phyloP scores from a whole-genome alignment of 2,113 vertebrate species.

The Zosterops pallidus region DNA sequence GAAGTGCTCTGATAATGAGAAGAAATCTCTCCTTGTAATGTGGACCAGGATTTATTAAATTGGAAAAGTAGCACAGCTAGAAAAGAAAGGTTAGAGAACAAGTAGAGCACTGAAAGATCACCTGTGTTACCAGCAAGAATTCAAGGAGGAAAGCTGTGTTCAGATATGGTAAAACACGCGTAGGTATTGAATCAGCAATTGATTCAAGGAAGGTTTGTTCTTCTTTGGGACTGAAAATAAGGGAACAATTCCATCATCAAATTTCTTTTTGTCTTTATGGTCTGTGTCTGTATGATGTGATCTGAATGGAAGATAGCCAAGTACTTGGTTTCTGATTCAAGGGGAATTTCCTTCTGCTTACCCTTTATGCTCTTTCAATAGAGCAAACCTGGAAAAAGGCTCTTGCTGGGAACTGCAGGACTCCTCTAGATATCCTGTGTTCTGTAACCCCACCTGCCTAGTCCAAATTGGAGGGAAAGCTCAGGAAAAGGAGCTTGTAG shows the following conservation, averaged over 20 bases:
- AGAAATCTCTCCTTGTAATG: background rate
- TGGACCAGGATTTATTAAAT: background rate
- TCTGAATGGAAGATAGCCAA: background rate
- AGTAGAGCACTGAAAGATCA: background rate
- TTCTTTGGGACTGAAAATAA: background rate
- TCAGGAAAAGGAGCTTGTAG: background rate
- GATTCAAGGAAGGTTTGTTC: background rate
- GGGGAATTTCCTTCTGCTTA: background rate
- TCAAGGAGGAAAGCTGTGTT: background rate
- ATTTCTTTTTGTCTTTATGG: too few species aligned
- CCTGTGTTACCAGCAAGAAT: background rate
- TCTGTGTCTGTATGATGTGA: background rate
- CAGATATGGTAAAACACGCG: background rate
- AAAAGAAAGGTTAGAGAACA: background rate
- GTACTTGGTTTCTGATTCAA: background rate
- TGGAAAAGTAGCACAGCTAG: background rate
- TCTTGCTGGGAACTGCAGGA: background rate
- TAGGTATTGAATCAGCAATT: background rate
- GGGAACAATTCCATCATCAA: background rate
- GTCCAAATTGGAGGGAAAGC: background rate
- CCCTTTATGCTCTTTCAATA: rapidly evolving
- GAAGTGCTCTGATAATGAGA: background rate
- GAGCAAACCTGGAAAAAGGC: background rate
- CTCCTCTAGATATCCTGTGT: background rate
- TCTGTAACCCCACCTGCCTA: background rate